Base-by-base conservation (phyloP, 2,797 vertebrate species). In the Sebastes kiyomatsui region DNA sequence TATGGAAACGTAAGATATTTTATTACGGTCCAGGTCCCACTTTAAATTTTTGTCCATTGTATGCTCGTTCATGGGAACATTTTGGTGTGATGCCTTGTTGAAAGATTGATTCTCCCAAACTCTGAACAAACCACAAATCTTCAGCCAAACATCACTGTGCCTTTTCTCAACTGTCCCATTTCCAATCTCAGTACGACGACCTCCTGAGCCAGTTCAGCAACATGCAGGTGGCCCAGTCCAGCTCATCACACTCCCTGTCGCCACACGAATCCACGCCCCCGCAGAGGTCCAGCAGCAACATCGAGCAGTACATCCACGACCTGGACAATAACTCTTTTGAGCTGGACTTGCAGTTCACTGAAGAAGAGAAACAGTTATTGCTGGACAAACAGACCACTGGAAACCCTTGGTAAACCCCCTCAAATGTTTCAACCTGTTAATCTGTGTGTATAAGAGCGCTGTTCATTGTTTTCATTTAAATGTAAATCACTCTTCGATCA, bases 201-300 rank as follows among this genome's bases (percentile, higher is more conserved):
- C 98, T 99, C 86, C 96, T 99, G 93, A 99, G 99, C 94, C 98
- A 99, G 92, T 99, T 99, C 91, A 99, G 98, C 94, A 97, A 97
- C 92, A 98, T 99, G 98, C 98, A 99, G 93, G 97, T 99, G 92
- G 97, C 97, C 52, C 96, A 96, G n/a, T 97, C 98, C 3, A 96
- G 96, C 80, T 97, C 97, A 16, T 96, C 96, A 30, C 97, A 97
- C 90, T 97, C 96, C 55, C 90, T 97, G 80, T 95, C 96, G 4
- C 90, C 95, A 6, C 91, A 95, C 7, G 97, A 99, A 46, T 88
- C 95, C 0, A 93, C 93, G 35, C 95, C 91, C 16, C 96, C 96
- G 0, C 95, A 96, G 88, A 95, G 96, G 67, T 97, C 96, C 6
- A 98, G 97, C 95, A 98, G 98, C 93, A 99, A 97, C 91, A 98